Conservation (phyloP, 2,888 invertebrate genomes). For the Zaprionus lineosus region DNA sequence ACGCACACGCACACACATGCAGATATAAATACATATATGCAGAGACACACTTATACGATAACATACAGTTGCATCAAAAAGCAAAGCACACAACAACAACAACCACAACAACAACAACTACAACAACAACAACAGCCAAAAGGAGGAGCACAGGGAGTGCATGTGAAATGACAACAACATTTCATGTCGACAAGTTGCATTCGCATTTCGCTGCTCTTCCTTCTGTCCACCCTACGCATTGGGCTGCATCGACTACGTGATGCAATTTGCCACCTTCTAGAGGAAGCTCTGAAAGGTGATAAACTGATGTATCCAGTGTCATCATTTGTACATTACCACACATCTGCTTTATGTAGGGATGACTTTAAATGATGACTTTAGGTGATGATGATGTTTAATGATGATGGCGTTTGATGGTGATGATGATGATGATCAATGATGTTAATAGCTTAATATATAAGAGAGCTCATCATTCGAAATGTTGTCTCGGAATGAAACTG, state of each 20-base stretch:
- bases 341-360: too few species aligned
- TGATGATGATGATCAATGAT: too few species aligned
- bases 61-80: constrained; percentile 29
- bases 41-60: constrained; percentile 30
- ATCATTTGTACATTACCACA: too few species aligned
- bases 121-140: constrained; percentile 11
- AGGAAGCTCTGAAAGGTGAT: too few species aligned
- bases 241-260: constrained; percentile 2
- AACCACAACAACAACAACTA: constrained; percentile 23
- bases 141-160: constrained; percentile 28
- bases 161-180: constrained; percentile 66
- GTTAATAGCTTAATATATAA: too few species aligned
- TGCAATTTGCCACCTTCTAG: neutral
- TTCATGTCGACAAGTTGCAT: constrained; percentile 74
- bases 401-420: too few species aligned
- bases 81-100: constrained; percentile 17
- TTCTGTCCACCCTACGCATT: constrained; percentile 1
- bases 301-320: too few species aligned
- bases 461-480: too few species aligned
- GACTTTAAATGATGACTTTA: too few species aligned
- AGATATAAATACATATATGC: constrained; percentile 4
- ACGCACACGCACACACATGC: constrained; percentile 9
- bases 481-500: too few species aligned
- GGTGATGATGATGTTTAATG: too few species aligned
- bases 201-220: constrained; percentile 43